Conservation (phyloP, 2,888 invertebrate species). For the Parnassius orleans region DNA sequence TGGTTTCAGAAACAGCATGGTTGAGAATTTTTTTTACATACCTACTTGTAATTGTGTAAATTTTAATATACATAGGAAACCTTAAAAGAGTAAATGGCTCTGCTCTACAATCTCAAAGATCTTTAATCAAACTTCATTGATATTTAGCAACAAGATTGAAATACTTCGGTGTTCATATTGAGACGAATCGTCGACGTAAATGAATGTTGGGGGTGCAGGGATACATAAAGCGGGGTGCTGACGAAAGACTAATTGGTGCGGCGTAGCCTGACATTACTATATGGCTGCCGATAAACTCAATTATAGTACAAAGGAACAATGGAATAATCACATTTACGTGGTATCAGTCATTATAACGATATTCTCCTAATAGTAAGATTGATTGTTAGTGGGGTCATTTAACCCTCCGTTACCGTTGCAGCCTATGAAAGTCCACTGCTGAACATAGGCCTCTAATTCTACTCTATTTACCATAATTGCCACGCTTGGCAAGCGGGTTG, state of each 20-base stretch:
- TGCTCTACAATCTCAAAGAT: not conserved
- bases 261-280: slow-evolving; percentile 40
- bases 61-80: no score
- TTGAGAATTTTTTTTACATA: no score
- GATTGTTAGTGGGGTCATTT: not conserved
- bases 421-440: no score
- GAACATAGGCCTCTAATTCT: no score
- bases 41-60: no score
- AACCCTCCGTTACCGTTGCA: not conserved
- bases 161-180: slow-evolving; percentile 16
- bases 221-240: slow-evolving; percentile 39
- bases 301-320: slow-evolving; percentile 38
- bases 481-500: no score
- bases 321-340: slow-evolving; percentile 31
- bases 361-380: slow-evolving; percentile 20
- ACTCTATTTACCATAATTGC: no score
- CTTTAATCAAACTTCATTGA: slow-evolving; percentile 32
- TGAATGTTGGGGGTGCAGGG: slow-evolving; percentile 34
- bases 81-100: no score
- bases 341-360: slow-evolving; percentile 13
- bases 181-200: slow-evolving; percentile 17
- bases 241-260: slow-evolving; percentile 52
- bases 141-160: slow-evolving; percentile 29
- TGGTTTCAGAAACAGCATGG: no score
- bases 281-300: slow-evolving; percentile 40